Evolutionary conservation across 2,888 invertebrate species (phyloP).

Genomic region (Malthinus flaveolus): DNA sequence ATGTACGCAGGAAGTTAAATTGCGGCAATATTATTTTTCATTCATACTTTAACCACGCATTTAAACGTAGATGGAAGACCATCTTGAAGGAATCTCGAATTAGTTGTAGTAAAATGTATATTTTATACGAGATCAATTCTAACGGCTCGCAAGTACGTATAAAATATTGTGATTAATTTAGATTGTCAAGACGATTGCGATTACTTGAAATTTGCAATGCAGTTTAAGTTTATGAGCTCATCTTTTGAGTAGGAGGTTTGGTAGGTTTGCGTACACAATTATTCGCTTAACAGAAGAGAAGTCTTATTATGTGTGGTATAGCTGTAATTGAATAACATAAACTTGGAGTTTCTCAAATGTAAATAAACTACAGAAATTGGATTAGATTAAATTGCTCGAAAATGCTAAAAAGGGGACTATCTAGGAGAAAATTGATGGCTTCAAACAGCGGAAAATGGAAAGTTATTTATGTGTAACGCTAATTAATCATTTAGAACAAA

Average conservation of each 20-base stretch:
- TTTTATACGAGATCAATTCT: slow-evolving; percentile 14
- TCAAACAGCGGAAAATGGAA: too few species aligned
- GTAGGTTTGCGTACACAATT: slow-evolving; percentile 7
- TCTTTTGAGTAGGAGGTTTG: slow-evolving; percentile 6
- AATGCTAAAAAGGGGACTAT: too few species aligned
- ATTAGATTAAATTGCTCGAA: too few species aligned
- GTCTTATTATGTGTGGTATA: slow-evolving; percentile 5
- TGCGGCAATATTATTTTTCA: neutral
- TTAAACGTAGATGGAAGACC: slow-evolving; percentile 4
- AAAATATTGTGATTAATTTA: slow-evolving; percentile 38
- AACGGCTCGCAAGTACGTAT: slow-evolving; percentile 30
- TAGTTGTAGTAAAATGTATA: slow-evolving; percentile 3
- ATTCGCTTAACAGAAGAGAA: slow-evolving; percentile 3
- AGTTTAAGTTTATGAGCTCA: slow-evolving; percentile 8
- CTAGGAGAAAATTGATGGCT: too few species aligned
- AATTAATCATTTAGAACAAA: too few species aligned
- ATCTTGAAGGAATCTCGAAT: slow-evolving; percentile 2
- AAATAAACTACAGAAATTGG: too few species aligned
- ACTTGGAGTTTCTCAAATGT: neutral
- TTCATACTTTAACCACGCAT: slow-evolving; percentile 3
- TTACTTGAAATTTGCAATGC: slow-evolving; percentile 36
- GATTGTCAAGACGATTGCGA: slow-evolving; percentile 34
- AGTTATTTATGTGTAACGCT: too few species aligned
- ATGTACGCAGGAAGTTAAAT: neutral
- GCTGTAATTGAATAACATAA: slow-evolving; percentile 8